Base-by-base conservation (phyloP, 2,888 invertebrate genomes). In the Drosophila kanekoi region DNA sequence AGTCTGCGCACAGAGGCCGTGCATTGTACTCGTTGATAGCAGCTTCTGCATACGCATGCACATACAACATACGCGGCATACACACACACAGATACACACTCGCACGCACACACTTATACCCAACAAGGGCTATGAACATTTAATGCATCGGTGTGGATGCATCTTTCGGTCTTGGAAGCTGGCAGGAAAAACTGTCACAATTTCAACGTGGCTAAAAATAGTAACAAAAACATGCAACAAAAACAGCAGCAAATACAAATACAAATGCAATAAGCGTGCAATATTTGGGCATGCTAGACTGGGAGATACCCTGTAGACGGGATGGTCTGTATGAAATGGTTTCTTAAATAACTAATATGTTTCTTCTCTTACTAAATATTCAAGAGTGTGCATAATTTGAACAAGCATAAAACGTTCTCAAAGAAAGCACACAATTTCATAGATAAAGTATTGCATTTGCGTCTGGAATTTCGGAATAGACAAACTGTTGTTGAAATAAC, bases 201-300 rank as follows among this genome's bases (percentile, higher is more conserved):
- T 83, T 88, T 88, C 79, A 79, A 67, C 81, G 77, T 61, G 65
- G 76, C 78, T 85, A 89, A 83, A 89, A 83, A 85, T 85, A 85
- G 89, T 68, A 72, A 70, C 62, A 75, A 80, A 68, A 71, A 67
- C 57, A 59, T 75, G 80, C 59, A 69, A 64, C 61, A 65, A 58
- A 54, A 68, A 35, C 37, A 51, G 49, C 48, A 38, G 53, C 65
- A 59, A 49, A 44, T 41, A 16, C 54, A 53, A 53, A 61, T n/a
- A 58, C 28, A 62, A 63, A 44, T 16, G 37, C 43, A 13, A 32
- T n/a, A 20, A 16, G 16, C 28, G n/a, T 5, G 9, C 3, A 1
- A 9, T 20, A 28, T 28, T 28, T 2, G 10, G 8, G 11, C 9
- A 1, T 20, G 32, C 65, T 16, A 4, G 37, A 51, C 65, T 49